Evolutionary conservation across 2,888 invertebrate species (phyloP).

Genomic region (Atrina japonica): DNA sequence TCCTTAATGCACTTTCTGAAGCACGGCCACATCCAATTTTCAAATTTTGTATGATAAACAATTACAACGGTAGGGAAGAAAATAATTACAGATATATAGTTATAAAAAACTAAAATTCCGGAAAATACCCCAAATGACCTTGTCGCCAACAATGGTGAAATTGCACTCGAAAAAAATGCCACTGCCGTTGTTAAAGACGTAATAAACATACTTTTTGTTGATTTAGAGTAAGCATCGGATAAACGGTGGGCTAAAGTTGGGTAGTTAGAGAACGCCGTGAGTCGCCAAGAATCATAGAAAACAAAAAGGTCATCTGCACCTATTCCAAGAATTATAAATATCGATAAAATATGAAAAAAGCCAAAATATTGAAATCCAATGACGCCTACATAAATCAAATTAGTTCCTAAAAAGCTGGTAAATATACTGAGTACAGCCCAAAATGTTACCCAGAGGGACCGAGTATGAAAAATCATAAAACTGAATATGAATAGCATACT

Average conservation of each 20-base stretch:
- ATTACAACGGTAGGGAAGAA: conserved; percentile 65
- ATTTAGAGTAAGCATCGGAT: conserved; percentile 62
- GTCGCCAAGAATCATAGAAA: conserved; percentile 68
- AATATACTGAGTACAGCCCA: conserved; percentile 63
- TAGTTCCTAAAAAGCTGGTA: conserved; percentile 63
- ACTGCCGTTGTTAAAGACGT: conserved; percentile 67
- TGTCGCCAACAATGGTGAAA: conserved; percentile 69
- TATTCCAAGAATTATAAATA: conserved; percentile 68
- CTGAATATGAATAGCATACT: conserved; percentile 63
- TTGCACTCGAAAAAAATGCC: conserved; percentile 67
- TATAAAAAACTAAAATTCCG: conserved; percentile 64
- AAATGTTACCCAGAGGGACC: conserved; percentile 63
- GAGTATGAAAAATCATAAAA: conserved; percentile 65
- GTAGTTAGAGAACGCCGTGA: conserved; percentile 47
- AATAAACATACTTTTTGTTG: conserved; percentile 63
- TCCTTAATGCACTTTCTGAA: conserved; percentile 17
- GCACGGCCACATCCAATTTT: conserved; percentile 53
- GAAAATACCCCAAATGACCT: conserved; percentile 72
- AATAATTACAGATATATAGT: conserved; percentile 67
- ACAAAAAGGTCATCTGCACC: conserved; percentile 70
- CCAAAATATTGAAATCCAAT: conserved; percentile 65
- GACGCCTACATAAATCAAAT: conserved; percentile 63
- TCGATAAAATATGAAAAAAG: conserved; percentile 64
- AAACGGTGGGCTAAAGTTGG: conserved; percentile 60
- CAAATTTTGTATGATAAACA: conserved; percentile 61